Conservation (phyloP, 2,797 vertebrate genomes). For the Phrynocephalus forsythii region DNA sequence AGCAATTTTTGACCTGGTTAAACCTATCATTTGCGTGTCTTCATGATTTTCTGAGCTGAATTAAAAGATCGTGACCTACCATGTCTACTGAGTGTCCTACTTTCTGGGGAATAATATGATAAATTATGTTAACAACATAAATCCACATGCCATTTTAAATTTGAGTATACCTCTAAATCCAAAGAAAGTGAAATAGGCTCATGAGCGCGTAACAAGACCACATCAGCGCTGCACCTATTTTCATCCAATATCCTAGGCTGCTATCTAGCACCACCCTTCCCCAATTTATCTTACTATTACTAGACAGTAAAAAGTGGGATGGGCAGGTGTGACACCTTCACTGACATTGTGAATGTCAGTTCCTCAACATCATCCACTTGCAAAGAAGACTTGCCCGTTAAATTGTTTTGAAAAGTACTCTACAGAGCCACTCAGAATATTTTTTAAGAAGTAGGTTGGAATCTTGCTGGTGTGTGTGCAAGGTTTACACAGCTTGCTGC, state of each 20-base stretch:
- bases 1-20: background rate
- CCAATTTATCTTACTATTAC: background rate
- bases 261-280: background rate
- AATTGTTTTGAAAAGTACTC: too few relatives aligned
- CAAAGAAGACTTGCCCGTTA: background rate
- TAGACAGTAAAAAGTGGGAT: background rate
- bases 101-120: background rate
- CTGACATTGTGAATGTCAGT: background rate
- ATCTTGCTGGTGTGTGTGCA: too few relatives aligned
- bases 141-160: conserved; percentile 17
- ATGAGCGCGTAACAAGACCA: background rate
- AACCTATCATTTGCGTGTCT: background rate
- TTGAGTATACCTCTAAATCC: conserved; percentile 15
- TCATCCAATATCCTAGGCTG: background rate
- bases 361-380: too few relatives aligned
- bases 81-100: conserved; percentile 10
- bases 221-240: background rate
- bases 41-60: conserved; percentile 34
- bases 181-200: conserved; percentile 18
- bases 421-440: too few relatives aligned
- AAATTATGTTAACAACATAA: background rate
- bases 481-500: too few relatives aligned
- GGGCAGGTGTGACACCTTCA: background rate
- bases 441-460: too few relatives aligned
- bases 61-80: background rate